A percentile compares a stretch with the other conserved stretches of the same genome.
These are phyloP conservation scores for Muntiacus reevesi DNA, from an alignment of 2,113 vertebrate species.

Conservation along the genomic window DNA sequence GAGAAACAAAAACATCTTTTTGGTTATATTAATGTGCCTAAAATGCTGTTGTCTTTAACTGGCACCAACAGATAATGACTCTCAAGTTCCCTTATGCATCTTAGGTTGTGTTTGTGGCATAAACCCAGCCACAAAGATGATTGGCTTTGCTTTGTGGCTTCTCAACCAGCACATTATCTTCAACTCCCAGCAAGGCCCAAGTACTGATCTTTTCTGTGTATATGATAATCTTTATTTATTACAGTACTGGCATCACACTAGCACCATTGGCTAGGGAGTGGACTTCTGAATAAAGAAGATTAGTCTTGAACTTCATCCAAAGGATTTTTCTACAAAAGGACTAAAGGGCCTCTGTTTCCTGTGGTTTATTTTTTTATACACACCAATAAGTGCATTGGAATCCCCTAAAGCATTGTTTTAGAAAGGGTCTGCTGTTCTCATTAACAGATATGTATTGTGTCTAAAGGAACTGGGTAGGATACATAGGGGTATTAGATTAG, in stretches of 20 bases:
- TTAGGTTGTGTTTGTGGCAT: neutral
- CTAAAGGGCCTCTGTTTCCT: neutral
- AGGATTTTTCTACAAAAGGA: neutral
- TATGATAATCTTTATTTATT: neutral
- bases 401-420: neutral
- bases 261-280: neutral
- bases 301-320: neutral
- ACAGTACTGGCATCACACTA: neutral
- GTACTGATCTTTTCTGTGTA: neutral
- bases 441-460: neutral
- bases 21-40: neutral
- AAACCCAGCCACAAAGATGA: conserved; percentile 5
- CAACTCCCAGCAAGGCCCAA: neutral
- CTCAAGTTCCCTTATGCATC: neutral
- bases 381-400: neutral
- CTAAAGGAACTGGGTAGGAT: neutral
- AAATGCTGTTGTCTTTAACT: neutral
- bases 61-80: conserved; percentile 3
- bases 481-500: neutral
- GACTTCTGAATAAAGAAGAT: neutral
- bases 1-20: neutral
- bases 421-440: neutral
- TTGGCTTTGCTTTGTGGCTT: conserved; percentile 20
- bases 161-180: neutral
- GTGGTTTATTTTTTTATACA: neutral